Evolutionary conservation across 2,888 invertebrate species (phyloP).

Genomic region (Rhagonycha lutea): DNA sequence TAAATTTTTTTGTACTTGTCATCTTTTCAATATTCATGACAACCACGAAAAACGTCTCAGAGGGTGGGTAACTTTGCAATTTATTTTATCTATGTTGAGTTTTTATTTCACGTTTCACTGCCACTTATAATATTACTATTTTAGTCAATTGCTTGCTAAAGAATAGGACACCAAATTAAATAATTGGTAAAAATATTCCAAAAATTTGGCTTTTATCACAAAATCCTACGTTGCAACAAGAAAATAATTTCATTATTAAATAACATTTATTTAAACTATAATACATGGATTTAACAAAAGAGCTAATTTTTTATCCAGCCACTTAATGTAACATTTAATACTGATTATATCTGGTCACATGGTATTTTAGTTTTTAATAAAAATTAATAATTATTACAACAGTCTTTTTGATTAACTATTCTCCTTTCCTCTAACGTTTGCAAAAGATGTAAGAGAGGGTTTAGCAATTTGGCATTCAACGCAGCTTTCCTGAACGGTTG

Average conservation of each 20-base stretch:
- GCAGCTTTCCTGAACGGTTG: constrained; percentile 4
- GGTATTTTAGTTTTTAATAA: constrained; percentile 15
- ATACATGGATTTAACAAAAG: neutral
- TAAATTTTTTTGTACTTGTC: neutral
- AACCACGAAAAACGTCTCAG: no score
- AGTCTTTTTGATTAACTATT: constrained; percentile 22
- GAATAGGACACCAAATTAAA: neutral
- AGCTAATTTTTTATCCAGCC: neutral
- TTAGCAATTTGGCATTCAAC: constrained; percentile 5
- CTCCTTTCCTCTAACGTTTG: constrained; percentile 21
- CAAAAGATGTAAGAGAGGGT: constrained; percentile 18
- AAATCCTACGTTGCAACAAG: neutral
- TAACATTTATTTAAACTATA: neutral
- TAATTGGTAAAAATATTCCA: no score
- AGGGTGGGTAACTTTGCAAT: no score
- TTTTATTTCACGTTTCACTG: neutral
- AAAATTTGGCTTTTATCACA: neutral
- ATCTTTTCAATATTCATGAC: neutral
- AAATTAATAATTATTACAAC: constrained; percentile 16
- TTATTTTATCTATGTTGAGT: no score
- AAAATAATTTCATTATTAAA: neutral
- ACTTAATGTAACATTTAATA: constrained; percentile 7
- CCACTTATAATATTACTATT: neutral
- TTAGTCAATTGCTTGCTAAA: neutral
- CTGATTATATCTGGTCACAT: constrained; percentile 19